phyloP scores from a whole-genome alignment of 2,888 invertebrate genomes.

The Mimachlamys varia region DNA sequence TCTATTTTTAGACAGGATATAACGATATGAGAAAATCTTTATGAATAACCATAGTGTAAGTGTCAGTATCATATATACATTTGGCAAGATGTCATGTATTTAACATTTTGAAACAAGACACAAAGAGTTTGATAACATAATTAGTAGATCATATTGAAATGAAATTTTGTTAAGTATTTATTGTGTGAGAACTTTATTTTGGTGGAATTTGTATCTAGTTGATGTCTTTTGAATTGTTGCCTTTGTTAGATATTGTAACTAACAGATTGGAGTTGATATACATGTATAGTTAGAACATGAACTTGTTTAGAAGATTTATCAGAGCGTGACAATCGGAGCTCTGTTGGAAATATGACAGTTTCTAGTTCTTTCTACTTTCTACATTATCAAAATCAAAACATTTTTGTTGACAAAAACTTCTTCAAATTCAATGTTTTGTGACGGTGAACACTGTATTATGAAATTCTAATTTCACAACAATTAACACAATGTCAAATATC shows the following conservation, averaged over 20 bases:
- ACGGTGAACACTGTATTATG: background rate
- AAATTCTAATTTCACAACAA: background rate
- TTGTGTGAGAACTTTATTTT: too few relatives aligned
- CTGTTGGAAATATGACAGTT: background rate
- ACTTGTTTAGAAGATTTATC: background rate
- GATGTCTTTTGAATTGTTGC: too few relatives aligned
- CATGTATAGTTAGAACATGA: too few relatives aligned
- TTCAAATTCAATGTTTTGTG: background rate
- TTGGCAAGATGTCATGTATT: background rate
- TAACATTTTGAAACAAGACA: too few relatives aligned
- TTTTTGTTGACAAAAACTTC: background rate
- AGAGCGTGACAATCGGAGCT: background rate
- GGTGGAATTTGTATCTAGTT: too few relatives aligned
- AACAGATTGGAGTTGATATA: too few relatives aligned
- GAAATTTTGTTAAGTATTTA: too few relatives aligned
- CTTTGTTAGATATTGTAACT: too few relatives aligned
- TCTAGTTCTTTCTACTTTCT: too few relatives aligned
- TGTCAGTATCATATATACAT: background rate
- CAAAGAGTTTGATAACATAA: too few relatives aligned
- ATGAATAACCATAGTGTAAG: background rate
- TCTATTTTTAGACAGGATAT: conserved; percentile 19
- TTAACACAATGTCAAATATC: background rate
- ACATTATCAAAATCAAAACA: background rate
- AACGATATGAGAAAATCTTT: background rate
- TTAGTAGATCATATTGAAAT: too few relatives aligned